A percentile compares a stretch with the other conserved stretches of the same genome.
Evolutionary conservation across 2,113 vertebrate species (phyloP).

Genomic region (Cnemophilus loriae): DNA sequence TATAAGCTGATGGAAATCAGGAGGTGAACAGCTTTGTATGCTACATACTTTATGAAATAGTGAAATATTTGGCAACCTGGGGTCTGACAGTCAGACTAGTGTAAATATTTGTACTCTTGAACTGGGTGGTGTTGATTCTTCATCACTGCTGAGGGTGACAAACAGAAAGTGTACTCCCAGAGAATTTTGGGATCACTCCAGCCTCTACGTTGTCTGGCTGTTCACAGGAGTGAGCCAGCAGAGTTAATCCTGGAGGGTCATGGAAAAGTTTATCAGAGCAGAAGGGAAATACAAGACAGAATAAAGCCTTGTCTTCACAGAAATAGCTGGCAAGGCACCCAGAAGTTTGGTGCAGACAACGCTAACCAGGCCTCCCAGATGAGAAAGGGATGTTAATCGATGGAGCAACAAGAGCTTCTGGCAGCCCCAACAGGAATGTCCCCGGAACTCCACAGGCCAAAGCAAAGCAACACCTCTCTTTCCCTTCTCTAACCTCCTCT

Average conservation of each 20-base stretch:
- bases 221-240: background rate
- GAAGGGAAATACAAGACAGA: background rate
- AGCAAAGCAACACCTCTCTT: background rate
- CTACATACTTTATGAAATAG: background rate
- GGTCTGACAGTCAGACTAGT: background rate
- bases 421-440: background rate
- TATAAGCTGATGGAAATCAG: background rate
- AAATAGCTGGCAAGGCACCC: background rate
- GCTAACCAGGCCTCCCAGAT: background rate
- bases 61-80: background rate
- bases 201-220: background rate
- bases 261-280: background rate
- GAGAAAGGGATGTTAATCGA: background rate
- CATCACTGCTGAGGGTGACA: background rate
- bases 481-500: background rate
- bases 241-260: background rate
- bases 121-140: background rate
- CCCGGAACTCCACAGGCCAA: background rate
- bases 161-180: background rate
- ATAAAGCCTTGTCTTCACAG: background rate
- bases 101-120: background rate
- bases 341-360: background rate
- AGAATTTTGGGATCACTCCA: background rate
- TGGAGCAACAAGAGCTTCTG: background rate
- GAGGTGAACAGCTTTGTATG: background rate